Base-by-base conservation (phyloP, 2,888 invertebrate genomes). In the Zygaena filipendulae region DNA sequence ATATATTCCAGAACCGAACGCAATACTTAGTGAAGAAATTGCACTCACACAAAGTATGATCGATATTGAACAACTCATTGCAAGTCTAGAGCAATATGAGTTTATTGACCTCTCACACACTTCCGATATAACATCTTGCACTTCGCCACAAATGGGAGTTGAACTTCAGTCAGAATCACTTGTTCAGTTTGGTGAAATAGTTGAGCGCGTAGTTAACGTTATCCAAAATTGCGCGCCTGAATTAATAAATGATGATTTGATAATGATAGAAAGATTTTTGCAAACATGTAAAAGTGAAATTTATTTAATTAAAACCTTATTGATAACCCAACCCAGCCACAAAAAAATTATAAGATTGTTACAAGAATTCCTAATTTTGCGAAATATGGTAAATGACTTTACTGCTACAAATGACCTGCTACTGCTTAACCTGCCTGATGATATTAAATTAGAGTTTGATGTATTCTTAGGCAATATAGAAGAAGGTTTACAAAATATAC, bases 271-370 rank as follows among this genome's bases (percentile, higher is more conserved):
- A 51, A 57, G 63, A 13, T 72, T 71, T 32, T 61, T 68, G 16
- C 59, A 52, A 28, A 60, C 40, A 3, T 70, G 64, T 29, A 64
- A 61, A 40, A 60, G 52, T 37, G 58, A 69, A 43, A 67, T 74
- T 34, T 54, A 56, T 1, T 52, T 74, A 31, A 39, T 75, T 20
- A 47, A 54, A 21, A 56, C 49, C 32, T 48, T 74, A 6, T 49
- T 70, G 23, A 45, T 51, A 13, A 69, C 70, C 38, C 45, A 51
- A 23, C 38, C 58, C 3, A 66, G 48, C 29, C 61, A 62, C 33
- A 75, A 71, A 32, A 63, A 59, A 48, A 36, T 72, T 8, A 69
- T 75, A 29, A 51, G 74, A 33, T 45, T 75, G 14, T 38, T 74
- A 11, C 69, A 72, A 45, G 64, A 72, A 40, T 71, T 67, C 39